These are phyloP conservation scores for Gasterosteus aculeatus DNA, from an alignment of 2,113 vertebrate genomes.

Conservation along the genomic window DNA sequence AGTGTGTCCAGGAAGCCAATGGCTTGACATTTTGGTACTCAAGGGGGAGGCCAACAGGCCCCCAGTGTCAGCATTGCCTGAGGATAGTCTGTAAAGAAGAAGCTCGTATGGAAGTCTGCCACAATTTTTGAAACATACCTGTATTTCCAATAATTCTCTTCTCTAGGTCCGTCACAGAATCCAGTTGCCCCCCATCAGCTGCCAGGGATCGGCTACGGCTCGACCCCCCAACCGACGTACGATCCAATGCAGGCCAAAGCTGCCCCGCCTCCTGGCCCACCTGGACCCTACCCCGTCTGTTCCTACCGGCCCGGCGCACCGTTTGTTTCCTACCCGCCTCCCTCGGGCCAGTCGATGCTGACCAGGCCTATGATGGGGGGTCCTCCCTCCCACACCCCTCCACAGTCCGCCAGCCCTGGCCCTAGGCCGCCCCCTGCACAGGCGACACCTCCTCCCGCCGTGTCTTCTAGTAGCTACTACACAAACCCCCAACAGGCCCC, in stretches of 20 bases:
- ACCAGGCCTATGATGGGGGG: slow-evolving; percentile 79
- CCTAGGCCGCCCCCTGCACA: slow-evolving; percentile 61
- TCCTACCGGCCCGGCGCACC: slow-evolving; percentile 80
- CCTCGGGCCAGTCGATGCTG: slow-evolving; percentile 79
- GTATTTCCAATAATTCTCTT: slow-evolving; percentile 3
- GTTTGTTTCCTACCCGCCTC: slow-evolving; percentile 78
- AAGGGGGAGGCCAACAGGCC: not conserved
- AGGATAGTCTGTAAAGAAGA: slow-evolving; percentile 1
- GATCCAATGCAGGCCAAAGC: slow-evolving; percentile 83
- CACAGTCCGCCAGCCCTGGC: slow-evolving; percentile 70
- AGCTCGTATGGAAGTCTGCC: not conserved
- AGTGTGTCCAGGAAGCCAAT: slow-evolving; percentile 1
- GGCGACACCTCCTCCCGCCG: slow-evolving; percentile 75
- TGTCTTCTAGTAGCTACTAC: slow-evolving; percentile 81
- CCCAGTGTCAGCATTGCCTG: not conserved
- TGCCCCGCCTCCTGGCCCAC: slow-evolving; percentile 73
- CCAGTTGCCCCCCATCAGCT: slow-evolving; percentile 81
- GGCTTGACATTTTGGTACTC: not conserved
- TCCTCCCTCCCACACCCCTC: slow-evolving; percentile 62
- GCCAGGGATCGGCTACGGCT: slow-evolving; percentile 79
- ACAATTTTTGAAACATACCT: not conserved
- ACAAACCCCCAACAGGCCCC: slow-evolving; percentile 76
- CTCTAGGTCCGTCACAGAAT: slow-evolving; percentile 90
- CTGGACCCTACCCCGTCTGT: slow-evolving; percentile 82
- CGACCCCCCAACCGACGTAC: slow-evolving; percentile 79